phyloP scores from a whole-genome alignment of 2,113 vertebrate genomes.

The human (Homo sapiens) region GRCh38 chr1:3904501-3905000 shows the following conservation, averaged over 20 bases:
- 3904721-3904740: rapidly evolving
- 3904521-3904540: rapidly evolving
- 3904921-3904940: neutral
- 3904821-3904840: rapidly evolving
- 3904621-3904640: neutral
- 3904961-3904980: rapidly evolving
- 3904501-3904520: no score
- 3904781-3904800: neutral
- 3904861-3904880: neutral
- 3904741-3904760: no score
- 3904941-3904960: neutral
- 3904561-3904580: neutral
- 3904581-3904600: neutral
- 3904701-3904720: neutral
- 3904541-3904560: rapidly evolving
- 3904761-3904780: no score
- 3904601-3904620: rapidly evolving
- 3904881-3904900: neutral
- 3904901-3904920: neutral
- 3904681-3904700: neutral
- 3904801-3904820: neutral
- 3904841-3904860: neutral
- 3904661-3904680: rapidly evolving
- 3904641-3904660: rapidly evolving
- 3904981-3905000: neutral